Base-by-base conservation (phyloP, 2,888 invertebrate species). In the Sabatieria punctata region DNA sequence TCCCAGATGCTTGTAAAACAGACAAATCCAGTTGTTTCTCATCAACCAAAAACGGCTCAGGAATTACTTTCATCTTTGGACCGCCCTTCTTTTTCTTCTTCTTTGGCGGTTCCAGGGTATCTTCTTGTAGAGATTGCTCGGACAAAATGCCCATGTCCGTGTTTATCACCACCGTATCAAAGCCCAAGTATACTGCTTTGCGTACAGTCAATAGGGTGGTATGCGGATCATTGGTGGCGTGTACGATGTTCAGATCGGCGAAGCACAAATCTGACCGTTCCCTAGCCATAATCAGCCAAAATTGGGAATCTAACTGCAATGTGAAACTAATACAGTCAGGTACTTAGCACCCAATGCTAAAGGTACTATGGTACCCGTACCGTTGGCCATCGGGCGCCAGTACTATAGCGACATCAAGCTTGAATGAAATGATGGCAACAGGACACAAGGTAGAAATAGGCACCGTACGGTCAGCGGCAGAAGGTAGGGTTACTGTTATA, bases 131-230 rank as follows among this genome's bases (percentile, higher is more conserved):
- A 21, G 21, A 19, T 4, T 18, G 22, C 4, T 30, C 23, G 23
- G 23, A 36, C 19, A 57, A 51, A 41, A 58, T 56, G 4, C 59
- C 60, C 19, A 63, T 52, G 43, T 64, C 62, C 18, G 59, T 49
- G 50, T 61, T 63, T 41, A 62, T 57, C 2, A 55, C 64, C 4
- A 63, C 56, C 1, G 57, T 41, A 44, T 63, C 63, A 49, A 57
- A 64, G 22, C 63, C 63, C 57, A 63, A 57, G 8, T 52, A 44
- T 38, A 63, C 49, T 8, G 63, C 63, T 24, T 59, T 46, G 43
- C 53, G 41, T 11, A 49, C 37, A 8, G 37, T n/a, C 8, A n/a
- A 19, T 13, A 38, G 8, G 3, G 46, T 47, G 1, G 8, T 18
- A 23, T 13, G 19, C 22, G 37, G 43, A 30, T 43, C 23, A 15